phyloP scores from a whole-genome alignment of 2,113 vertebrate genomes.

The Elaphurus davidianus region DNA sequence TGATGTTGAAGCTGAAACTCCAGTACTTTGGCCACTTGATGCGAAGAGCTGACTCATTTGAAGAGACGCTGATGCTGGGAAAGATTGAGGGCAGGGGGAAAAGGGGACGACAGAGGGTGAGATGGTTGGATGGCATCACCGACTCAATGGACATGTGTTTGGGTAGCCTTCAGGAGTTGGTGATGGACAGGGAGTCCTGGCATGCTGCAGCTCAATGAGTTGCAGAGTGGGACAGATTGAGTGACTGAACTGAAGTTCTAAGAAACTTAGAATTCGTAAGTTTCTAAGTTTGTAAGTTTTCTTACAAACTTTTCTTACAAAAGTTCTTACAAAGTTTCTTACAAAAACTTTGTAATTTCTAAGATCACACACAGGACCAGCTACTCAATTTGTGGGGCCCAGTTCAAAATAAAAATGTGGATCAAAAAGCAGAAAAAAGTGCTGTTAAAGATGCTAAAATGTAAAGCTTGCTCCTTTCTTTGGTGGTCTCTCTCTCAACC shows the following conservation, averaged over 20 bases:
- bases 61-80: neutral
- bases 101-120: neutral
- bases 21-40: neutral
- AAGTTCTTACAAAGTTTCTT: too few relatives aligned
- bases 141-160: neutral
- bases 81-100: neutral
- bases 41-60: neutral
- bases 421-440: neutral
- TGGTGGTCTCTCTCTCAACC: neutral
- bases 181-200: neutral
- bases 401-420: neutral
- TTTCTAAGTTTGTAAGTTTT: too few relatives aligned
- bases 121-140: neutral
- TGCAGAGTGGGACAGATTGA: neutral
- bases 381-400: neutral
- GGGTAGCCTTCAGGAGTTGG: neutral
- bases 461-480: neutral
- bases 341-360: neutral
- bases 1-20: neutral
- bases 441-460: neutral
- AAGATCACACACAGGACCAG: neutral
- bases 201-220: neutral
- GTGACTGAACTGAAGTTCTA: neutral
- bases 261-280: neutral
- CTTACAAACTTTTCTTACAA: too few relatives aligned